phyloP scores from a whole-genome alignment of 2,888 invertebrate genomes.

The Punctoribates punctum region DNA sequence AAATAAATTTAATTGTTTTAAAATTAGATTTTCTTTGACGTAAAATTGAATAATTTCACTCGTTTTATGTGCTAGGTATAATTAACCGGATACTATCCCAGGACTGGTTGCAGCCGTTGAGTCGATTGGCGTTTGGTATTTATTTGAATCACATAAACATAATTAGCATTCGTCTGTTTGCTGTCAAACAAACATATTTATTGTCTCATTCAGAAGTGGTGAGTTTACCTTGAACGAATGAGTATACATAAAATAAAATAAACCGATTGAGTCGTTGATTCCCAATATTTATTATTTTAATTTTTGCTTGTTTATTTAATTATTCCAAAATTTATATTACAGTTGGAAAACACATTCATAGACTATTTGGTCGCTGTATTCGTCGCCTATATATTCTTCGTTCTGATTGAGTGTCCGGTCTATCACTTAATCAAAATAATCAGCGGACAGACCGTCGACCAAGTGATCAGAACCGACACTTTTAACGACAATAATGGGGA shows the following conservation, averaged over 20 bases:
- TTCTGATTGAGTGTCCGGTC: conserved; percentile 37
- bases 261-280: no score
- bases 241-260: no score
- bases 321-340: background rate
- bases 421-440: conserved; percentile 39
- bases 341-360: conserved; percentile 31
- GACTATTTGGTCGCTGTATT: conserved; percentile 30
- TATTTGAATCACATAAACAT: conserved; percentile 41
- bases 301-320: background rate
- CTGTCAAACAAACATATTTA: conserved; percentile 19
- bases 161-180: conserved; percentile 35
- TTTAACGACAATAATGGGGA: background rate
- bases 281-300: no score
- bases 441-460: background rate
- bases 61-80: background rate
- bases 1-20: background rate
- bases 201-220: conserved; percentile 31
- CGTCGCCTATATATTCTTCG: conserved; percentile 35
- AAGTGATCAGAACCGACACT: background rate
- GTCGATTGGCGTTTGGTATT: conserved; percentile 28
- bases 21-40: no score
- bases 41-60: background rate
- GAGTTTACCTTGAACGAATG: no score
- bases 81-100: background rate
- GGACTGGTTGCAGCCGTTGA: conserved; percentile 17